These are phyloP conservation scores for Darevskia mixta DNA, from an alignment of 2,797 vertebrate species.

Conservation along the genomic window DNA sequence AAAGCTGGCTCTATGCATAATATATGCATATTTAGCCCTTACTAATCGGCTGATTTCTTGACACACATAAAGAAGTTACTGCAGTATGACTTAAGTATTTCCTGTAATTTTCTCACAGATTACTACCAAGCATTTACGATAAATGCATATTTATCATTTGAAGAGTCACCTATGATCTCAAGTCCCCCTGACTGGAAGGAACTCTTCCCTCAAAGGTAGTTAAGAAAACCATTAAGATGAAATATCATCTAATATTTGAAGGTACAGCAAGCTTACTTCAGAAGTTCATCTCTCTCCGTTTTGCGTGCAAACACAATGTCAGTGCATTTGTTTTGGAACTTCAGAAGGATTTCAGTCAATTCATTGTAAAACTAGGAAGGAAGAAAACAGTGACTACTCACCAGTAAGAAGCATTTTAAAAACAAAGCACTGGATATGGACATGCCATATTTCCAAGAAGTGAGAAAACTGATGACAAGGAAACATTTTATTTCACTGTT, in stretches of 20 bases:
- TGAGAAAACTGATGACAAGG: background rate
- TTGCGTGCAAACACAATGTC: conserved; percentile 99
- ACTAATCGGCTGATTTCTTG: background rate
- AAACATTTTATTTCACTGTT: background rate
- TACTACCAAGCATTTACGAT: background rate
- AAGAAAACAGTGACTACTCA: conserved; percentile 15
- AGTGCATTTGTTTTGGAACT: conserved; percentile 98
- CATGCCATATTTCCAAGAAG: background rate
- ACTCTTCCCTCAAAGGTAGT: background rate
- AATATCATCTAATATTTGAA: background rate
- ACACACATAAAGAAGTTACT: background rate
- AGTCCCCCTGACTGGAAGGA: background rate
- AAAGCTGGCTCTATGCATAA: background rate
- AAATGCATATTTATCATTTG: background rate
- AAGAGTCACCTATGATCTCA: conserved; percentile 6
- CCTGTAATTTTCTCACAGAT: background rate
- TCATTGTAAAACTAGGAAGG: conserved; percentile 94
- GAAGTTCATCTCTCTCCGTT: conserved; percentile 96
- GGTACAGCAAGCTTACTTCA: conserved; percentile 87
- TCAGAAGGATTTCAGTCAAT: conserved; percentile 95
- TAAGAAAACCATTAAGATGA: conserved; percentile 3
- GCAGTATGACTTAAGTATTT: background rate
- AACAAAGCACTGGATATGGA: background rate
- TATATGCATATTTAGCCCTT: background rate
- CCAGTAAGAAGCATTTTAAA: background rate